phyloP scores from a whole-genome alignment of 2,888 invertebrate genomes.

The Nymphalis c-album region DNA sequence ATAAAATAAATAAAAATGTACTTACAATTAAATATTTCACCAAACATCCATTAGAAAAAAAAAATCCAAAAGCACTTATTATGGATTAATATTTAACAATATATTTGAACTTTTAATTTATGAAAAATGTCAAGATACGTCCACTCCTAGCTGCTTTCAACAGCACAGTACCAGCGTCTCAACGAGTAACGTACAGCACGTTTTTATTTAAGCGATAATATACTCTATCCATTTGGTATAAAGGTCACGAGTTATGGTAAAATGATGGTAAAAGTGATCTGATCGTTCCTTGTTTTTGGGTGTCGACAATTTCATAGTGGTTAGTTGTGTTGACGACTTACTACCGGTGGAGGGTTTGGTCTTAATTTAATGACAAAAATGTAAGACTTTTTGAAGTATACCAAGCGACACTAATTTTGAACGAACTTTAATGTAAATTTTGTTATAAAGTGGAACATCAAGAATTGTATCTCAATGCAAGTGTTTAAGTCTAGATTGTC shows the following conservation, averaged over 20 bases:
- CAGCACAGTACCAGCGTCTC: conserved; percentile 6
- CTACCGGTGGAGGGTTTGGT: not conserved
- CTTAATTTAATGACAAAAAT: not conserved
- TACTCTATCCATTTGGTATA: conserved; percentile 18
- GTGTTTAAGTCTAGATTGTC: no score
- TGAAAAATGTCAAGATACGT: conserved; percentile 13
- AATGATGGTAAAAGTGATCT: conserved; percentile 23
- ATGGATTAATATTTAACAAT: not conserved
- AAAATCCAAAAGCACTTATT: not conserved
- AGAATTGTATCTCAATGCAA: no score
- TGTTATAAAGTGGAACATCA: no score
- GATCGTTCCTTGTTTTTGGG: conserved; percentile 22
- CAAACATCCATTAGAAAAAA: no score
- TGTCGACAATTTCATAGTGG: conserved; percentile 31
- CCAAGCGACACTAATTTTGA: not conserved
- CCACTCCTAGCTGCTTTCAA: conserved; percentile 11
- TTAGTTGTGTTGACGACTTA: conserved; percentile 20
- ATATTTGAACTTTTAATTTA: not conserved
- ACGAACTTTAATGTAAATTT: no score
- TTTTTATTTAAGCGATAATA: conserved; percentile 3
- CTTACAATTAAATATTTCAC: no score
- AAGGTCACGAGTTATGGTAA: not conserved
- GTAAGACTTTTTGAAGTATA: no score
- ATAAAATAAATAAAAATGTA: no score
- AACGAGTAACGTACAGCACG: not conserved